Base-by-base conservation (phyloP, 2,888 invertebrate species). In the Drosophila neotestacea region DNA sequence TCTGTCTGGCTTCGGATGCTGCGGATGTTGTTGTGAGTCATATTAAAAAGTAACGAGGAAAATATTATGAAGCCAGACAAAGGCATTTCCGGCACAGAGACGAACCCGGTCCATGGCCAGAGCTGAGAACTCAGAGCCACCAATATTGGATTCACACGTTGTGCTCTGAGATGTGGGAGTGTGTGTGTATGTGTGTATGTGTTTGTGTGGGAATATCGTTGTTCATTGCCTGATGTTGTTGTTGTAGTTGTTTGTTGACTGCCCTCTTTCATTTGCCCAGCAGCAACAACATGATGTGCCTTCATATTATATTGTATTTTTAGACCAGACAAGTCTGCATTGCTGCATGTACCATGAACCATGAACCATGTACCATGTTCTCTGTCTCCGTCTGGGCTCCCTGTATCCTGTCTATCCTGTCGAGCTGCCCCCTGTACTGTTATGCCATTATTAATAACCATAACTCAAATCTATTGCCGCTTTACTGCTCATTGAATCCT, bases 401-500 rank as follows among this genome's bases (percentile, higher is more conserved):
- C 63, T 51, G 51, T 34, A 27, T 42, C 44, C 77, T 60, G 56
- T 54, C 50, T 48, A 41, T 52, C 22, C 46, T 41, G 47, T 11
- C 16, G 16, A 10, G 34, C 4, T 34, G 32, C 34, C 39, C 28
- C 9, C 11, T 36, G 47, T 36, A 39, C 55, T 60, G 54, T 48
- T 70, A 41, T 67, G 68, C 73, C 77, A 86, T 89, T 89, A 90
- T 89, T 89, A 89, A 89, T 89, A 89, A 81, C 89, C 86, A 89
- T 90, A 89, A 89, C 85, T 89, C 89, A 90, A 88, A 90, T 89
- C 89, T 86, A 88, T 89, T 85, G 80, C 77, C 75, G 82, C 82
- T 88, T 85, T 88, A 81, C 81, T 86, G 85, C 81, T 88, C 83
- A 88, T 83, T 88, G 89, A 75, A 85, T 80, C 77, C 77, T 74